Percentiles rank a stretch among this genome's conserved stretches.
Evolutionary conservation across 2,888 invertebrate genomes (phyloP).

Genomic region (Napeogenes sylphis): DNA sequence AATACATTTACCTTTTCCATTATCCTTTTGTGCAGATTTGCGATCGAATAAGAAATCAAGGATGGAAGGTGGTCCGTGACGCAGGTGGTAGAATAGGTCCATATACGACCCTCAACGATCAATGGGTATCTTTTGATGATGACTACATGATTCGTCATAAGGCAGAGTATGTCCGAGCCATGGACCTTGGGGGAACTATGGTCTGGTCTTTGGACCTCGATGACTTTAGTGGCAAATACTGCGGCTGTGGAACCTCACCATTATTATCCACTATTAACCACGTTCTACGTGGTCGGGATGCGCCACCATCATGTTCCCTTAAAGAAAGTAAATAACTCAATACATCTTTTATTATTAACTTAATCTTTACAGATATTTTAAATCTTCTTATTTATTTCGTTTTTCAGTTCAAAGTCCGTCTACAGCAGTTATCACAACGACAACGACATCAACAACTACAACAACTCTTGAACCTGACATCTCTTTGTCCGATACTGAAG

Average conservation of each 20-base stretch:
- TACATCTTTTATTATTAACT: background rate
- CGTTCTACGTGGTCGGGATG: conserved; percentile 83
- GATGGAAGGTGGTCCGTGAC: conserved; percentile 88
- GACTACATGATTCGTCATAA: conserved; percentile 89
- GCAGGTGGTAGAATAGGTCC: conserved; percentile 90
- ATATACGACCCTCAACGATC: conserved; percentile 88
- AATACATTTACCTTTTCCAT: too few species aligned
- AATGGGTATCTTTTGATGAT: conserved; percentile 97
- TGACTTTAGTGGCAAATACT: conserved; percentile 86
- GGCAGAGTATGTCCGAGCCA: conserved; percentile 86
- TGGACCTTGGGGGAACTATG: conserved; percentile 91
- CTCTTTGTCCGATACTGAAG: conserved; percentile 27
- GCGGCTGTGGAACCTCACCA: conserved; percentile 89
- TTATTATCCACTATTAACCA: conserved; percentile 88
- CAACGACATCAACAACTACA: conserved; percentile 12
- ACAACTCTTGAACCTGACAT: conserved; percentile 23
- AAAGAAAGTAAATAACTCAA: conserved; percentile 56
- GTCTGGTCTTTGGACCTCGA: conserved; percentile 93
- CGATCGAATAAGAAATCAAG: conserved; percentile 83
- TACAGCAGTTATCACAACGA: conserved; percentile 19
- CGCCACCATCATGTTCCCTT: conserved; percentile 75
- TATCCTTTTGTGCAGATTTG: conserved; percentile 80
- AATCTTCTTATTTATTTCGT: background rate
- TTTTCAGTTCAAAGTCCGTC: conserved; percentile 29
- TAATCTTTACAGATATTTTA: conserved; percentile 1